These are phyloP conservation scores for Ophraella communa DNA, from an alignment of 2,888 invertebrate species.

Conservation along the genomic window DNA sequence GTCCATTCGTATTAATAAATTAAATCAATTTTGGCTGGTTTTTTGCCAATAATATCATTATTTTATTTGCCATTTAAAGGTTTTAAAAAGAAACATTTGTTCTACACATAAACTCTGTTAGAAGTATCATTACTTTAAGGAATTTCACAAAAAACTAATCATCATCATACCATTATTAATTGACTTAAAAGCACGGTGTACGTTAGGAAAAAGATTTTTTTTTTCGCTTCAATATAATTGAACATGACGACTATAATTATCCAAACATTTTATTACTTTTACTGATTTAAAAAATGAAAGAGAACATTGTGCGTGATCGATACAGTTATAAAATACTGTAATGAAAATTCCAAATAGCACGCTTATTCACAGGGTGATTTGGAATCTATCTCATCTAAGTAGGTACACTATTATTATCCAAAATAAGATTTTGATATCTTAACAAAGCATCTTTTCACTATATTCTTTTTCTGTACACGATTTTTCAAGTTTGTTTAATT, in stretches of 20 bases:
- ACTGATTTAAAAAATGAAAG: neutral
- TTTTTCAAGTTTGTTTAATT: neutral
- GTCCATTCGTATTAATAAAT: too few relatives aligned
- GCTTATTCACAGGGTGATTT: neutral
- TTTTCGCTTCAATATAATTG: neutral
- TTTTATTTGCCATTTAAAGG: too few relatives aligned
- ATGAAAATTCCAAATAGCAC: neutral
- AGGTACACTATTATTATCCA: neutral
- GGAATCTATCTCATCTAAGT: neutral
- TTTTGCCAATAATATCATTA: too few relatives aligned
- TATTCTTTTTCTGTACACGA: neutral
- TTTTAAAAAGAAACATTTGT: too few relatives aligned
- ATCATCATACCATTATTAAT: neutral
- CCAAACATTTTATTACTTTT: conserved; percentile 2
- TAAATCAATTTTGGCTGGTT: too few relatives aligned
- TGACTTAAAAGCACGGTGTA: neutral
- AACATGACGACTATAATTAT: neutral
- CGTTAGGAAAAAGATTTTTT: neutral
- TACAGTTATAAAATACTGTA: neutral
- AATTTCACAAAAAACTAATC: neutral
- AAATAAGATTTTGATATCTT: neutral
- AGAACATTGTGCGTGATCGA: neutral
- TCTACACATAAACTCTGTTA: too few relatives aligned
- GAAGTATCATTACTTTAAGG: neutral
- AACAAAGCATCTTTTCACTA: neutral